Conservation (phyloP, 2,797 vertebrate genomes). For the Pangasius djambal region DNA sequence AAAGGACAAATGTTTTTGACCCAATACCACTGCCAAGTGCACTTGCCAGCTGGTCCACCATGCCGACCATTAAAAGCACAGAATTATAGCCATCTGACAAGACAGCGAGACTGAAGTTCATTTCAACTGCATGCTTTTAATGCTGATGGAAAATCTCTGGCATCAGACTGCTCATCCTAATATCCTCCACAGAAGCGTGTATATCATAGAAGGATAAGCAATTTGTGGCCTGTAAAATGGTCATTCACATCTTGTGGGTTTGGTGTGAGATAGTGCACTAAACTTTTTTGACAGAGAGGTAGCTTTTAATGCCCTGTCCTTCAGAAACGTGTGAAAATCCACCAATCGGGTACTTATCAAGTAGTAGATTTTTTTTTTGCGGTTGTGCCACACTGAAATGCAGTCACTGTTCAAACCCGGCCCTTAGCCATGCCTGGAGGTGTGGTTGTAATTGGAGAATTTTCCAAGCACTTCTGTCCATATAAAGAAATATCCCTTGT, state of each 20-base stretch:
- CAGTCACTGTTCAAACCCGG: not conserved
- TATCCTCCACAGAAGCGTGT: not conserved
- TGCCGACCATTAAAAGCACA: slow-evolving; percentile 48
- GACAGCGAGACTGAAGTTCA: slow-evolving; percentile 22
- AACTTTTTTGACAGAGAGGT: not conserved
- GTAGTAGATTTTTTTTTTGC: not conserved
- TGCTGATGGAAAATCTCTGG: slow-evolving; percentile 38
- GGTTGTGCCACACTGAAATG: not conserved
- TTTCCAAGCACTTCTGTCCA: not conserved
- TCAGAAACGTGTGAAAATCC: not conserved
- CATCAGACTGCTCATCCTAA: not conserved
- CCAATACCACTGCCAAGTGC: slow-evolving; percentile 43
- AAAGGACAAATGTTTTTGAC: slow-evolving; percentile 24
- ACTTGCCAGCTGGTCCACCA: slow-evolving; percentile 20
- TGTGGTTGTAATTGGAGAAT: not conserved
- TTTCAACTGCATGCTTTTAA: slow-evolving; percentile 36
- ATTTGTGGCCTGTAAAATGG: not conserved
- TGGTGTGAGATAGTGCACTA: not conserved
- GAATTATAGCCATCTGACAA: slow-evolving; percentile 28
- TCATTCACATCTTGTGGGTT: too few species aligned
- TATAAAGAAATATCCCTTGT: not conserved
- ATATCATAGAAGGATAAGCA: not conserved
- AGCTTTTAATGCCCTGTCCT: not conserved
- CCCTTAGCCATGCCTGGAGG: not conserved
- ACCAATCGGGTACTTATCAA: too few species aligned